A percentile compares a stretch with the other conserved stretches of the same genome.
phyloP scores from a whole-genome alignment of 2,888 invertebrate species.

The Eucriotettix oculatus region DNA sequence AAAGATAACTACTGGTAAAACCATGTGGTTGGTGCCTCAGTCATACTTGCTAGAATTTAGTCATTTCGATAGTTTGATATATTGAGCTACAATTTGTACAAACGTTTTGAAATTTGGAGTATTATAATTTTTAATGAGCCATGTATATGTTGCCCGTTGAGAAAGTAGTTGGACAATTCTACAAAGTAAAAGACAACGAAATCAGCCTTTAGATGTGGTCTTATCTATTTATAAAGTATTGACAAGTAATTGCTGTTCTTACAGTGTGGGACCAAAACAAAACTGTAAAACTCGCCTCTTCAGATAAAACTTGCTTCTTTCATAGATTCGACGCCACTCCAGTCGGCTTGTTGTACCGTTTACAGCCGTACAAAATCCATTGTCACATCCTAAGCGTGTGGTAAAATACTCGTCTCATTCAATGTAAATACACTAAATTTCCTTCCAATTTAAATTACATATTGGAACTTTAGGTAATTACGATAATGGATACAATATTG shows the following conservation, averaged over 20 bases:
- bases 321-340: too few relatives aligned
- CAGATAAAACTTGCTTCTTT: too few relatives aligned
- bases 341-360: too few relatives aligned
- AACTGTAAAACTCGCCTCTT: too few relatives aligned
- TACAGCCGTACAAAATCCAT: too few relatives aligned
- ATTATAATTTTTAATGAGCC: too few relatives aligned
- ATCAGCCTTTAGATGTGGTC: conserved; percentile 1
- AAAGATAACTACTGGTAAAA: not conserved
- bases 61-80: not conserved
- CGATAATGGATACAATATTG: too few relatives aligned
- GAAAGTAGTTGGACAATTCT: not conserved
- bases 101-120: not conserved
- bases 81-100: not conserved
- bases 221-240: not conserved
- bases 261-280: not conserved
- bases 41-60: not conserved
- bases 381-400: too few relatives aligned
- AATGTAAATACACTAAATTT: too few relatives aligned
- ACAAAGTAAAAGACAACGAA: not conserved
- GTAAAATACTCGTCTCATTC: too few relatives aligned
- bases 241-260: not conserved
- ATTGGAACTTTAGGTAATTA: too few relatives aligned
- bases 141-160: not conserved
- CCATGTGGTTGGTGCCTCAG: not conserved
- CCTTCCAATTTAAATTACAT: too few relatives aligned